Evolutionary conservation across 2,113 vertebrate genomes (phyloP).

Genomic region (Delphinus delphis): DNA sequence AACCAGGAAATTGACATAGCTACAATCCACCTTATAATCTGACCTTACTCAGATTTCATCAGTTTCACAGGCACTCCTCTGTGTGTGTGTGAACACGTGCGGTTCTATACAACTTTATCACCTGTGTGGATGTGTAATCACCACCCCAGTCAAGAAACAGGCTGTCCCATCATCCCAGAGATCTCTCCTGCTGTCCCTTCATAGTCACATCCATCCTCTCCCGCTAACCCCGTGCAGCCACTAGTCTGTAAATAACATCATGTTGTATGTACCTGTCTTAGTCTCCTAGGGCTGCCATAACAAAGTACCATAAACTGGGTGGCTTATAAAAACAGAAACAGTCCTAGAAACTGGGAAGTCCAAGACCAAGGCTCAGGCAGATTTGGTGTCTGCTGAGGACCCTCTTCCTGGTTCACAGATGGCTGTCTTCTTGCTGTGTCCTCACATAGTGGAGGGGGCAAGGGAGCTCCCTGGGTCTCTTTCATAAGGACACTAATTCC

Average conservation of each 20-base stretch:
- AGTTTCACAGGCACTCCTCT: neutral
- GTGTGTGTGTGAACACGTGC: neutral
- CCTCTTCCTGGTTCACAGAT: neutral
- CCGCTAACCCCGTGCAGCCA: rapidly evolving
- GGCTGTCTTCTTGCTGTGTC: neutral
- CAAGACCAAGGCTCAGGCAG: neutral
- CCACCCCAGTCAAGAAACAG: neutral
- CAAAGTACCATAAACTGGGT: neutral
- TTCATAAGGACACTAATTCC: neutral
- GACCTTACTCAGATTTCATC: neutral
- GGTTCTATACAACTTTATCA: neutral
- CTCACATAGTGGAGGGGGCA: rapidly evolving
- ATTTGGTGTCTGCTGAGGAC: neutral
- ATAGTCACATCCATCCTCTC: rapidly evolving
- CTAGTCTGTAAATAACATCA: neutral
- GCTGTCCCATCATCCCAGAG: neutral
- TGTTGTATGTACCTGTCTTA: rapidly evolving
- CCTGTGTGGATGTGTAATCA: neutral
- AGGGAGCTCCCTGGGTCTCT: neutral
- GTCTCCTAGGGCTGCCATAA: neutral
- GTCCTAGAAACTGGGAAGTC: neutral
- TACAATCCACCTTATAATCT: no score
- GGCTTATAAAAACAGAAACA: neutral
- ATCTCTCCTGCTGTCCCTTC: rapidly evolving
- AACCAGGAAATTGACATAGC: no score